These are phyloP conservation scores for Enteromius treurensis DNA, from an alignment of 2,797 vertebrate genomes.

Conservation along the genomic window DNA sequence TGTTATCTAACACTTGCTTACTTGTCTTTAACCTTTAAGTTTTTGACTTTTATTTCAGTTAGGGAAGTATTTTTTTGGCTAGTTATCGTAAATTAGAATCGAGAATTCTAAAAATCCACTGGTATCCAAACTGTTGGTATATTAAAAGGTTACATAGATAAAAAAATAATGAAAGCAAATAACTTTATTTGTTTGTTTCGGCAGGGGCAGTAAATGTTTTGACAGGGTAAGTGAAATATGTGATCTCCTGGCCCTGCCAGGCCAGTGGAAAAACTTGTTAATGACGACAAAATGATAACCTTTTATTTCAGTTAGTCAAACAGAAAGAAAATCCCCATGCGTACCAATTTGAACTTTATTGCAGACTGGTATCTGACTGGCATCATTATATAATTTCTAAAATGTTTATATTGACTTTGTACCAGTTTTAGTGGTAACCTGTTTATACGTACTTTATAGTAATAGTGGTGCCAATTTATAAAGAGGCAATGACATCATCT, in stretches of 20 bases:
- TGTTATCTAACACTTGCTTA: not conserved
- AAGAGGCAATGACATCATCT: not conserved
- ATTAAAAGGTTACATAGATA: not conserved
- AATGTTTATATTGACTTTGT: not conserved
- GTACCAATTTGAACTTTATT: not conserved
- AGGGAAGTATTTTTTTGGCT: not conserved
- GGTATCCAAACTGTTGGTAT: not conserved
- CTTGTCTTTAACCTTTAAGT: not conserved
- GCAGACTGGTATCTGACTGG: not conserved
- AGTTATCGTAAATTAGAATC: not conserved
- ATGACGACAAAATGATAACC: not conserved
- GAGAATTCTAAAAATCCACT: not conserved
- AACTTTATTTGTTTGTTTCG: not conserved
- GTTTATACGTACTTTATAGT: not conserved
- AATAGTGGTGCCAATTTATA: not conserved
- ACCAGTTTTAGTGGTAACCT: not conserved
- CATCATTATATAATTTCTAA: not conserved
- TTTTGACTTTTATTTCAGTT: not conserved
- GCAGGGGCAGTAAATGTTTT: not conserved
- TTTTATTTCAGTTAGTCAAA: not conserved
- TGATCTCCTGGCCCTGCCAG: not conserved
- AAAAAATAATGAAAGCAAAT: not conserved
- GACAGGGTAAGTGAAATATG: not conserved
- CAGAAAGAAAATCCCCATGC: not conserved
- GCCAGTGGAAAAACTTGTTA: not conserved